Percentiles rank a stretch among this genome's conserved stretches.
These are phyloP conservation scores for Notothenia rossii DNA, from an alignment of 2,113 vertebrate genomes.

Conservation along the genomic window DNA sequence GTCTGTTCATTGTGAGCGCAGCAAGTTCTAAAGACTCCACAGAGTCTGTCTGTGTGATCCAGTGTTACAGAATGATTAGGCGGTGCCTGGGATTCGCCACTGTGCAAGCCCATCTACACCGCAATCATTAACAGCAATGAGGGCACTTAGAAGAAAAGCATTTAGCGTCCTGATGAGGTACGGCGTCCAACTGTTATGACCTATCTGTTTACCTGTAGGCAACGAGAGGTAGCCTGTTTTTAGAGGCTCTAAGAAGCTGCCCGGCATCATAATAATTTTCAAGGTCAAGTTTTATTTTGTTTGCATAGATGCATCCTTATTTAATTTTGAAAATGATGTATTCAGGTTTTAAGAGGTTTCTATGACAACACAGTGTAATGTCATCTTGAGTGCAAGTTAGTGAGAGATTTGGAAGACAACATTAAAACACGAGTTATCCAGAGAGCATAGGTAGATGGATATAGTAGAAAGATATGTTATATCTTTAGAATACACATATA, in stretches of 20 bases:
- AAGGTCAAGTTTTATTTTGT: conserved; percentile 22
- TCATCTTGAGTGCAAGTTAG: background rate
- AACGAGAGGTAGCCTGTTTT: conserved; percentile 4
- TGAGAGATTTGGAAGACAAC: conserved; percentile 4
- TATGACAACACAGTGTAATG: conserved; percentile 26
- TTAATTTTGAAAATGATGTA: background rate
- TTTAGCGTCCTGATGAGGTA: conserved; percentile 34
- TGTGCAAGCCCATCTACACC: conserved; percentile 21
- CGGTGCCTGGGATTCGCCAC: conserved; percentile 22
- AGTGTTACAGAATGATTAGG: conserved; percentile 47
- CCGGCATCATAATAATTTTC: background rate
- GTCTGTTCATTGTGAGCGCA: conserved; percentile 6
- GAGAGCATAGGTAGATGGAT: too few relatives aligned
- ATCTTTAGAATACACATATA: too few relatives aligned
- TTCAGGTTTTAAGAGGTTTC: conserved; percentile 7
- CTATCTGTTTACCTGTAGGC: conserved; percentile 48
- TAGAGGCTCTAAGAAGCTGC: background rate
- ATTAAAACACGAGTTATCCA: too few relatives aligned
- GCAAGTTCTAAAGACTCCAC: conserved; percentile 21
- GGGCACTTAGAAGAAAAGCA: conserved; percentile 50
- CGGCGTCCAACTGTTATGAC: conserved; percentile 24
- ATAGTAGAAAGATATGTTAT: too few relatives aligned
- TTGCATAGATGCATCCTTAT: background rate
- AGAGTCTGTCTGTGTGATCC: conserved; percentile 32
- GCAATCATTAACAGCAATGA: conserved; percentile 44